phyloP scores from a whole-genome alignment of 2,888 invertebrate genomes.

The Agrochola macilenta region DNA sequence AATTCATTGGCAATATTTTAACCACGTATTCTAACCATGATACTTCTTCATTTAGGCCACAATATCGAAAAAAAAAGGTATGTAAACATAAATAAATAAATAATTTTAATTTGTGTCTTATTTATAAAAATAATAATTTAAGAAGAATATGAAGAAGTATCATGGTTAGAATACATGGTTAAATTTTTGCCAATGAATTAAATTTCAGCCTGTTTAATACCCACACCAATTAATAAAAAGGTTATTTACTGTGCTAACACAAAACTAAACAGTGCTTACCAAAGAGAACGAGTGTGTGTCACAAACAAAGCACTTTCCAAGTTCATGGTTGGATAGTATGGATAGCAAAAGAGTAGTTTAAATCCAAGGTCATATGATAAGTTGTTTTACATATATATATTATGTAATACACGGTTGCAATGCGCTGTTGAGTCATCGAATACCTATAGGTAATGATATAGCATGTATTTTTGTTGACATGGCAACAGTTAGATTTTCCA shows the following conservation, averaged over 20 bases:
- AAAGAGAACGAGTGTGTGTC: conserved; percentile 1
- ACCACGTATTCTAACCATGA: too few species aligned
- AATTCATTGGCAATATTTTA: too few species aligned
- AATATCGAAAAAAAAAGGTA: too few species aligned
- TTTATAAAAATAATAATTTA: too few species aligned
- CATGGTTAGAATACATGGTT: too few species aligned
- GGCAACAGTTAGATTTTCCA: neutral
- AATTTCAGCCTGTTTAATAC: too few species aligned
- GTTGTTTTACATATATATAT: conserved; percentile 7
- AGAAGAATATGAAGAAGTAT: too few species aligned
- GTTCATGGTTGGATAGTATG: conserved; percentile 34
- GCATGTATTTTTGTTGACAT: conserved; percentile 3
- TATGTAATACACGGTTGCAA: neutral
- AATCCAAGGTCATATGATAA: conserved; percentile 20
- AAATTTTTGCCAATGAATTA: too few species aligned
- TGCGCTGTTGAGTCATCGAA: conserved; percentile 15
- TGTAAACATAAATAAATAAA: too few species aligned
- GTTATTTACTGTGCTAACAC: neutral
- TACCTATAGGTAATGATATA: neutral
- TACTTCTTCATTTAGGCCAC: too few species aligned
- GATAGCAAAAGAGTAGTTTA: conserved; percentile 28
- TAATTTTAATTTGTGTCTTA: too few species aligned
- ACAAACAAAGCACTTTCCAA: conserved; percentile 39
- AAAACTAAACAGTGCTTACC: neutral
- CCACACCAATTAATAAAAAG: neutral